Percentiles rank a stretch among this genome's conserved stretches.
Conservation (phyloP, 2,888 invertebrate species). For the Scaptomyza reducta region DNA sequence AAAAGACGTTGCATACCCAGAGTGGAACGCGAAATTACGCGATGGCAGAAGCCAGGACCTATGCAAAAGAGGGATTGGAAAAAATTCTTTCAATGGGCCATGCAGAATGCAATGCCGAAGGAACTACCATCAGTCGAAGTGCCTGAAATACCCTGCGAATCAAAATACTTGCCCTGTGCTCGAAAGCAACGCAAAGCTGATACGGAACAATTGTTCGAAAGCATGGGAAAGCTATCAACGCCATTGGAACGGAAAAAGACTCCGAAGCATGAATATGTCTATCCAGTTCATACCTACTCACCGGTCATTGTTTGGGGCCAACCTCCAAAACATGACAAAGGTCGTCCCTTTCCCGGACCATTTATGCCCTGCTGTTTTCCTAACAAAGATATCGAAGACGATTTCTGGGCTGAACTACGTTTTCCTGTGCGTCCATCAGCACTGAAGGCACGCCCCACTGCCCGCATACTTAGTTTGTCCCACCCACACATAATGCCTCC, state of each 20-base stretch:
- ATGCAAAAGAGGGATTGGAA: conserved; percentile 61
- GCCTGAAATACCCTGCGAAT: conserved; percentile 37
- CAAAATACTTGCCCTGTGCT: conserved; percentile 45
- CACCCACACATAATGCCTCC: conserved; percentile 68
- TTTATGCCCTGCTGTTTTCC: conserved; percentile 68
- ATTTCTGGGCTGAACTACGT: conserved; percentile 75
- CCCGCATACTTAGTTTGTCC: conserved; percentile 67
- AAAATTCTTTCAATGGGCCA: conserved; percentile 49
- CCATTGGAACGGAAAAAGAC: conserved; percentile 55
- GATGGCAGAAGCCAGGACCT: conserved; percentile 62
- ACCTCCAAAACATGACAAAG: conserved; percentile 62
- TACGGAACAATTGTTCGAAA: conserved; percentile 32
- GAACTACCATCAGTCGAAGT: conserved; percentile 9
- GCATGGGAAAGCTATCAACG: conserved; percentile 44
- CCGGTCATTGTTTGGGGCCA: conserved; percentile 66
- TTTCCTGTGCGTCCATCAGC: conserved; percentile 73
- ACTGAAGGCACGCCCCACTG: conserved; percentile 63
- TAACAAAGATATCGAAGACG: conserved; percentile 70
- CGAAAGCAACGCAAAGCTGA: conserved; percentile 19
- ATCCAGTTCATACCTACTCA: conserved; percentile 47
- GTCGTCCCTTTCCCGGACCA: conserved; percentile 71
- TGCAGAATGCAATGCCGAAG: conserved; percentile 39
- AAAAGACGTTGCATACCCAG: conserved; percentile 3
- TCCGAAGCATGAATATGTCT: conserved; percentile 51
- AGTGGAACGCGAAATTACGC: conserved; percentile 23